Conservation (phyloP, 2,113 vertebrate species). For the Nyctibius bracteatus region DNA sequence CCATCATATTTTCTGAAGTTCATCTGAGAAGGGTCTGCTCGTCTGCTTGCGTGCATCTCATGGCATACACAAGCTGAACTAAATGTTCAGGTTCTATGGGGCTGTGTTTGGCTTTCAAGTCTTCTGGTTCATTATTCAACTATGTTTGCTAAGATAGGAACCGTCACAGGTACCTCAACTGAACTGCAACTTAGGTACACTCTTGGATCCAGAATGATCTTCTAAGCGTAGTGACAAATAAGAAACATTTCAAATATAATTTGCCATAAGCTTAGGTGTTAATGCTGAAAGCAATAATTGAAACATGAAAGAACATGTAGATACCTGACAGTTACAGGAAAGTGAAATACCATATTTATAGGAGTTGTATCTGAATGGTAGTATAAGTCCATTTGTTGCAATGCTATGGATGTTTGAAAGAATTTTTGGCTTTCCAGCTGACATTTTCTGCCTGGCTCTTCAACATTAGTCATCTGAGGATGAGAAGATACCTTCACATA, state of each 20-base stretch:
- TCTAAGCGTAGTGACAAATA: neutral
- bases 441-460: neutral
- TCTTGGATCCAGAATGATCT: neutral
- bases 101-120: neutral
- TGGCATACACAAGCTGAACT: neutral
- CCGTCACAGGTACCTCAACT: neutral
- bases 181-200: neutral
- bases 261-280: neutral
- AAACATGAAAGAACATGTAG: neutral
- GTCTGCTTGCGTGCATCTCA: neutral
- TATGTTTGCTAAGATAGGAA: neutral
- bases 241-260: neutral
- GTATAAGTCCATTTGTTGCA: neutral
- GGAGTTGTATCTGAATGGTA: neutral
- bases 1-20: neutral
- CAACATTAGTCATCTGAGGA: neutral
- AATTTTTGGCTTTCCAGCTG: neutral
- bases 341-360: neutral
- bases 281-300: rapidly evolving
- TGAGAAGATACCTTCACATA: neutral
- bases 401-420: neutral
- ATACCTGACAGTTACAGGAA: neutral
- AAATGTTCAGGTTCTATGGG: neutral
- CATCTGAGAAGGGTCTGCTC: neutral
- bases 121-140: neutral